These are phyloP conservation scores for Geodia barretti DNA, from an alignment of 37 sponge, comb jelly and placozoan species.

Conservation along the genomic window DNA sequence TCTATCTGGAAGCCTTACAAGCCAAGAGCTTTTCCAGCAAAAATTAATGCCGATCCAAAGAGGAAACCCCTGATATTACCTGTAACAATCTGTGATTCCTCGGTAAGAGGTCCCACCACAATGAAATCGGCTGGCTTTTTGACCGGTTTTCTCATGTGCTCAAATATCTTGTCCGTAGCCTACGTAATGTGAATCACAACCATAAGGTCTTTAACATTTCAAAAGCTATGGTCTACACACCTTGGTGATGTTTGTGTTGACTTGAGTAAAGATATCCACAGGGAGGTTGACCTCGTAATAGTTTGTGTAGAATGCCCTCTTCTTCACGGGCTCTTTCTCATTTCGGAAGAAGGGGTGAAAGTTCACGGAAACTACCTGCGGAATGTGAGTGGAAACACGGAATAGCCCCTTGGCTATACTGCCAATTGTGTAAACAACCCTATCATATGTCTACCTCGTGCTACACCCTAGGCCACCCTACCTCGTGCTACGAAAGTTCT, in stretches of 20 bases:
- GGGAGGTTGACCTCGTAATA: conserved; percentile 3
- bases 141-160: neutral
- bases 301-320: conserved; percentile 21
- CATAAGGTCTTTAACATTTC: neutral
- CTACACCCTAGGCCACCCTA: too few species aligned
- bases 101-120: conserved; percentile 42
- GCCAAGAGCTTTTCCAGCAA: too few species aligned
- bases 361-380: conserved; percentile 22
- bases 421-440: too few species aligned
- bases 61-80: too few species aligned
- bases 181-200: neutral
- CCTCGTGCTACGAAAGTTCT: too few species aligned
- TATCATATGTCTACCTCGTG: too few species aligned
- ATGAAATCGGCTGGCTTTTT: conserved; percentile 7
- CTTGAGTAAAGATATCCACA: neutral
- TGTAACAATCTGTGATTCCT: conserved; percentile 18
- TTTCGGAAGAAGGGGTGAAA: conserved; percentile 19
- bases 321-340: neutral
- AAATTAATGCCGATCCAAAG: too few species aligned
- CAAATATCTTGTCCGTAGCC: neutral
- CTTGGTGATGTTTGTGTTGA: neutral
- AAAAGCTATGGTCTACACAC: neutral
- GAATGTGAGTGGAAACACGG: too few species aligned
- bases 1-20: too few species aligned
- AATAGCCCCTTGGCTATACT: too few species aligned